Base-by-base conservation (phyloP, 2,888 invertebrate species). In the Caenorhabditis drosophilae region DNA sequence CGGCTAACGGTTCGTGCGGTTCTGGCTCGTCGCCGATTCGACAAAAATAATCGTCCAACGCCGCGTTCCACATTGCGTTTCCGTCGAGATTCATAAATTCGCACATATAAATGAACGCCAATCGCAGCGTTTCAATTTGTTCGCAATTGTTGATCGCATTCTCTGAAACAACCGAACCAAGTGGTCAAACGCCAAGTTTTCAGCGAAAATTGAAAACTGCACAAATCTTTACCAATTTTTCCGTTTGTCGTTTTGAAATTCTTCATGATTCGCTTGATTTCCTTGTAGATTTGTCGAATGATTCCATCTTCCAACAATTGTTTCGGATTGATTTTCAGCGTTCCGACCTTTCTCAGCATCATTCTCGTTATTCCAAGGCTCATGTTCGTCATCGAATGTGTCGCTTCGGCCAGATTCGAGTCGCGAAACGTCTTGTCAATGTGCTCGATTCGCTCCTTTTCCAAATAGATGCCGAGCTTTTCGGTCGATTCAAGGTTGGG, bases 81-180 rank as follows among this genome's bases (percentile, higher is more conserved):
- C 79, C 80, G 26, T 76, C 67, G 15, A 80, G 49, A 40, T 76
- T 78, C 35, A 80, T 64, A 55, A 80, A 76, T 41, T 80, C 79
- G 53, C 76, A 80, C n/a, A 80, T 60, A 50, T 79, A 80, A 23
- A 80, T 52, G 50, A 80, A 74, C 12, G 67, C 44, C 7, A 35
- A 4, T 4, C 56, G 48, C 53, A 66, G 38, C 11, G 40, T 56
- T 20, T 60, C 44, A n/a, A 66, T 12, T 16, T 41, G 40, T n/a
- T 45, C 26, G 20, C 52, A 57, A 12, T 49, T 49, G 16, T 53
- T 51, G n/a, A 57, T 3, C 11, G 41, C 15, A 20, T 38, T 18
- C 3, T 26, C 50, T 40, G 26, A n/a, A 26, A 7, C 38, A 18
- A n/a, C n/a, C n/a, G n/a, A n/a, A n/a, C n/a, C n/a, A n/a, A n/a